A percentile compares a stretch with the other conserved stretches of the same genome.
These are phyloP conservation scores for Gambusia affinis DNA, from an alignment of 2,113 vertebrate genomes.

Conservation along the genomic window DNA sequence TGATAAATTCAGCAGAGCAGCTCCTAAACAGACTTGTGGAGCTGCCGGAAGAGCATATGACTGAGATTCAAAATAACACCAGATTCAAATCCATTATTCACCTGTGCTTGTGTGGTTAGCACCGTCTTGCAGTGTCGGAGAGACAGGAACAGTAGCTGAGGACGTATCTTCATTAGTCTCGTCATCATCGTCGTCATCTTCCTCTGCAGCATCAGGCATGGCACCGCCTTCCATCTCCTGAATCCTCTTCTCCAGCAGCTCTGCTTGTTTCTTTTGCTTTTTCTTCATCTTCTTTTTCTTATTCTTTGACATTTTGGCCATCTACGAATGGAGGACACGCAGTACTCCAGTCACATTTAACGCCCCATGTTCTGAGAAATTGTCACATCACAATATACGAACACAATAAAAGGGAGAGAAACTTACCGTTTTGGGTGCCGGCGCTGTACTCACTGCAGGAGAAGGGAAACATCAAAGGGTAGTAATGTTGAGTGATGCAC, in stretches of 20 bases:
- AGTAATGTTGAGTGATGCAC: slow-evolving; percentile 22
- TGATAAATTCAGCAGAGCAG: no score
- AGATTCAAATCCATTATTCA: slow-evolving; percentile 30
- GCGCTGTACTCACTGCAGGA: slow-evolving; percentile 93
- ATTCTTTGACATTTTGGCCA: slow-evolving; percentile 96
- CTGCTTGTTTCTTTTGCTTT: slow-evolving; percentile 95
- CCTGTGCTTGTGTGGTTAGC: slow-evolving; percentile 55
- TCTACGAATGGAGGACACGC: slow-evolving; percentile 63
- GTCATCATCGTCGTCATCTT: slow-evolving; percentile 81
- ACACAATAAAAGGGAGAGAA: neutral
- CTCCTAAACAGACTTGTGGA: no score
- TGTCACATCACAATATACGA: neutral
- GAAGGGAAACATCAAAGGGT: slow-evolving; percentile 23
- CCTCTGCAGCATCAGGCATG: slow-evolving; percentile 73
- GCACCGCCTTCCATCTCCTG: slow-evolving; percentile 89
- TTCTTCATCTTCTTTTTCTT: slow-evolving; percentile 98
- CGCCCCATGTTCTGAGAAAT: neutral
- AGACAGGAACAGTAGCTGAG: slow-evolving; percentile 53
- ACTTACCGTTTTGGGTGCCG: slow-evolving; percentile 93
- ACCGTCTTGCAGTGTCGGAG: slow-evolving; percentile 66
- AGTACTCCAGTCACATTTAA: neutral
- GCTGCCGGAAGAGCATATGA: no score
- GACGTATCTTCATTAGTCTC: slow-evolving; percentile 80
- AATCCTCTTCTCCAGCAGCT: slow-evolving; percentile 91
- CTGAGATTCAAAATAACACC: neutral